These are phyloP conservation scores for Cyprinodon tularosa DNA, from an alignment of 2,113 vertebrate species.

Conservation along the genomic window DNA sequence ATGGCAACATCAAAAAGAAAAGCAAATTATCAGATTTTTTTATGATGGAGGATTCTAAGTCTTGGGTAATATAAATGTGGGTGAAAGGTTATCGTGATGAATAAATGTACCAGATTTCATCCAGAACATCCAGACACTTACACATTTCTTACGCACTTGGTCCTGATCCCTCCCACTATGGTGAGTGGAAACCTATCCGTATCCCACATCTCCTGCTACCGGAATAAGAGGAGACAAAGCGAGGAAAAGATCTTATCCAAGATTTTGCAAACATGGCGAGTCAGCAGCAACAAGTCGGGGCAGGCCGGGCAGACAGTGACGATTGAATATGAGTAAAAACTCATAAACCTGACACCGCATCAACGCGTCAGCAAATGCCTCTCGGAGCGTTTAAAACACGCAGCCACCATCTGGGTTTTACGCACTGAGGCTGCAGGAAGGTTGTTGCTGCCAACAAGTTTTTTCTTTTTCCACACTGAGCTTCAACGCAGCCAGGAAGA, in stretches of 20 bases:
- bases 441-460: neutral
- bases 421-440: no score
- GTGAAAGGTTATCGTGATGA: neutral
- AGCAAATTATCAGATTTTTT: neutral
- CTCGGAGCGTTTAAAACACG: slow-evolving; percentile 10
- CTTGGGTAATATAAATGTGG: neutral
- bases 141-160: slow-evolving; percentile 3
- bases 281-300: slow-evolving; percentile 20
- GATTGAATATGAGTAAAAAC: slow-evolving; percentile 24
- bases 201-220: neutral
- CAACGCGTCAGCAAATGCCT: slow-evolving; percentile 4
- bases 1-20: no score
- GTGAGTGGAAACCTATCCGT: neutral
- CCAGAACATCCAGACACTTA: slow-evolving; percentile 7
- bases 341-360: neutral
- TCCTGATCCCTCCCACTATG: neutral
- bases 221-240: neutral
- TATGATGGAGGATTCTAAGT: neutral
- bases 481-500: neutral
- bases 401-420: neutral
- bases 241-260: neutral
- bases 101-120: neutral
- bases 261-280: slow-evolving; percentile 47
- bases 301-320: slow-evolving; percentile 28
- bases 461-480: slow-evolving; percentile 1